Base-by-base conservation (phyloP, 2,888 invertebrate genomes). In the Hirtodrosophila histrioides region DNA sequence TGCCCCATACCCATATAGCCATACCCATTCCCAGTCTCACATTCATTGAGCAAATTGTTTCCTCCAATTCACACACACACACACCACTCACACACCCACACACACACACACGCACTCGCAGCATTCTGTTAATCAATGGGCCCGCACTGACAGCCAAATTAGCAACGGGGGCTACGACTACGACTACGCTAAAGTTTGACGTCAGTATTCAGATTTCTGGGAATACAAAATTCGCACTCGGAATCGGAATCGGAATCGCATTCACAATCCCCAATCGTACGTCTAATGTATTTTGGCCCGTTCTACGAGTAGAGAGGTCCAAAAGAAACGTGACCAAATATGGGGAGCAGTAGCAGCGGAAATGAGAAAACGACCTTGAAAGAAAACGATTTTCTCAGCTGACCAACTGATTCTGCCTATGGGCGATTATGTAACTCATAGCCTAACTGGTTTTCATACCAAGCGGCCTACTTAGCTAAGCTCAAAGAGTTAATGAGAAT, bases 271-370 rank as follows among this genome's bases (percentile, higher is more conserved):
- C 8, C 31, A 37, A 50, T 65, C 46, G 65, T 44, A 44, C 39
- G 40, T 27, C 8, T 10, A 36, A 46, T 66, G 67, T 57, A 44
- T 48, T 7, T 60, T 9, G 9, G 3, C 11, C 5, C n/a, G 24
- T 33, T 36, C 37, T 35, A 43, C 29, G 35, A 5, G 4, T 8
- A 7, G 24, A 7, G 24, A 10, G 40, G 27, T 27, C 23, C 41
- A 45, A 4, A 27, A 71, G 80, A 82, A 76, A 76, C 82, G 88
- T 79, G 82, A 83, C 82, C 82, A 83, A 83, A 83, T 83, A 83
- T 76, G 82, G 82, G 66, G 62, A 55, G 57, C 50, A 37, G 41
- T 11, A 11, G 49, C 64, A 50, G 35, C 75, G 71, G 72, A 72
- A 72, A 75, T 58, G 27, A 40, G 37, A 35, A 27, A 48, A 69